phyloP scores from a whole-genome alignment of 2,113 vertebrate genomes.

The Serinus canaria region DNA sequence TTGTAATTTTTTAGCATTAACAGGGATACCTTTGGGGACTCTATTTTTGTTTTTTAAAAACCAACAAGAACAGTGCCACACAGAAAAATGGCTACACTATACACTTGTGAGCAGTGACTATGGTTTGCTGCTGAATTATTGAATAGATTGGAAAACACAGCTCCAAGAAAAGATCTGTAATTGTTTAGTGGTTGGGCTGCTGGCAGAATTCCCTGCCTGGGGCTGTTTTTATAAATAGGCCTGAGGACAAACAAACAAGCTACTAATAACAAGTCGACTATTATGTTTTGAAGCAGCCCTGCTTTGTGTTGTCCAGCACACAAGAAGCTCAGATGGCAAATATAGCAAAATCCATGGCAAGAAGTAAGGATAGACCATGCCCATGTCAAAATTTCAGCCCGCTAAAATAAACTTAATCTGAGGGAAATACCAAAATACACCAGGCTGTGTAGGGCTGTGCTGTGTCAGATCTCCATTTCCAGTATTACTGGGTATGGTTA shows the following conservation, averaged over 20 bases:
- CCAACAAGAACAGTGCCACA: neutral
- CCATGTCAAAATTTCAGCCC: neutral
- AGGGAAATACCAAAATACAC: neutral
- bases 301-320: conserved; percentile 18
- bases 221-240: conserved; percentile 65
- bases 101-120: neutral
- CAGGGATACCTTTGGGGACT: neutral
- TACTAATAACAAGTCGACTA: conserved; percentile 36
- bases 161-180: conserved; percentile 39
- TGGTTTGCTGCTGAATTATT: conserved; percentile 6
- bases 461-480: neutral
- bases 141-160: neutral
- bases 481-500: neutral
- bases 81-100: neutral
- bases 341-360: neutral
- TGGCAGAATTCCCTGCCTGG: conserved; percentile 58
- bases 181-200: conserved; percentile 45
- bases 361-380: neutral
- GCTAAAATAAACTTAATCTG: neutral
- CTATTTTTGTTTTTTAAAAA: neutral
- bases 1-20: neutral
- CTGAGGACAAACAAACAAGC: conserved; percentile 67
- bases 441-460: neutral
- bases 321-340: neutral
- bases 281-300: conserved; percentile 30